Conservation (phyloP, 2,888 invertebrate genomes). For the Marasmarcha lunaedactyla region DNA sequence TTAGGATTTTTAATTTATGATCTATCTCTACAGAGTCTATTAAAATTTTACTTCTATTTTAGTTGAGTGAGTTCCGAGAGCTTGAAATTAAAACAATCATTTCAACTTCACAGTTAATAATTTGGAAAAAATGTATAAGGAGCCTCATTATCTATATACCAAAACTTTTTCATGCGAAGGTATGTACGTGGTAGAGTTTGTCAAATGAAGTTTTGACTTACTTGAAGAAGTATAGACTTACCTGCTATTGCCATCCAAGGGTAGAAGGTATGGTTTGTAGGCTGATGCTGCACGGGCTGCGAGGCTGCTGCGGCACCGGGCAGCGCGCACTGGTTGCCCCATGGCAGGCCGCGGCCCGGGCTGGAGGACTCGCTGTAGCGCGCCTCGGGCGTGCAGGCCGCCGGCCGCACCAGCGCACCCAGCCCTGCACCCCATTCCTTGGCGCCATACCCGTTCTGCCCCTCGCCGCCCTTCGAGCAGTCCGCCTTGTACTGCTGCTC, state of each 20-base stretch:
- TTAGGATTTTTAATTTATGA: no score
- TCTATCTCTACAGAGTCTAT: no score
- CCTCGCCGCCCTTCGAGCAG: conserved; percentile 77
- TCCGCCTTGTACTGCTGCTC: conserved; percentile 81
- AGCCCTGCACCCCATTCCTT: conserved; percentile 78
- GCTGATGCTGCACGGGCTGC: conserved; percentile 90
- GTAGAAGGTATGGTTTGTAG: conserved; percentile 94
- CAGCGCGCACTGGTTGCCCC: conserved; percentile 91
- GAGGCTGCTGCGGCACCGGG: conserved; percentile 85
- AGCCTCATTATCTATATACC: no score
- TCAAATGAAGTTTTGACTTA: no score
- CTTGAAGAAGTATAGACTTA: no score
- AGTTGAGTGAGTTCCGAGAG: no score
- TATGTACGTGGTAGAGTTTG: no score
- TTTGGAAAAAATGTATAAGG: no score
- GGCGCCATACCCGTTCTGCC: conserved; percentile 78
- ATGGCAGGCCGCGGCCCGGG: conserved; percentile 81
- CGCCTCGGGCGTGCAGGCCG: conserved; percentile 91
- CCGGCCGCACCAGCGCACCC: conserved; percentile 81
- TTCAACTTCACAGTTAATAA: no score
- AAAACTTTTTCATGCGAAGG: no score
- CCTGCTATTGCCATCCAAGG: conserved; percentile 99
- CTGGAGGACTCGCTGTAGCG: conserved; percentile 88
- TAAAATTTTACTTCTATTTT: no score
- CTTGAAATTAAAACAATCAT: no score